Conservation (phyloP, 2,888 invertebrate species). For the Meta bourneti region DNA sequence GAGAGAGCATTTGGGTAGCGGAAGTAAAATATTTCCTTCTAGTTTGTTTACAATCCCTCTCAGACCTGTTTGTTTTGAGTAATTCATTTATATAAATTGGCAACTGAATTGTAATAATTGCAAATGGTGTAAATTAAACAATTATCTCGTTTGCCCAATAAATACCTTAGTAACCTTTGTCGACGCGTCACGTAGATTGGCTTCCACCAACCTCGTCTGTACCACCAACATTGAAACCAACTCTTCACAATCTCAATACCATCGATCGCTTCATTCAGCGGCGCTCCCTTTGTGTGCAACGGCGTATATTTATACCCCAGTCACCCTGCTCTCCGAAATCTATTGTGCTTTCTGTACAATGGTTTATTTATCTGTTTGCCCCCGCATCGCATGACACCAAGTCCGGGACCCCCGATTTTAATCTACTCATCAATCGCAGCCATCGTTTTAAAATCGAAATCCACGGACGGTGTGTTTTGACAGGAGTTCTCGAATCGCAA, state of each 20-base stretch:
- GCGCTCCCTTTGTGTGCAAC: background rate
- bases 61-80: no score
- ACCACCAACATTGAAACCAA: background rate
- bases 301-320: background rate
- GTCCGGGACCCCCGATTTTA: constrained; percentile 6
- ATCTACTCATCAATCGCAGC: constrained; percentile 47
- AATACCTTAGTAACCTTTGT: no score
- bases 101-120: no score
- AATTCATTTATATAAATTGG: no score
- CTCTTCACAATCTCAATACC: background rate
- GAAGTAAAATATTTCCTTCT: no score
- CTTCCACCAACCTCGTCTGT: background rate
- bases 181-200: no score
- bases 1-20: no score
- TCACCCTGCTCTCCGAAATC: background rate
- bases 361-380: background rate
- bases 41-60: no score
- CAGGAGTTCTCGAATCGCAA: constrained; percentile 32
- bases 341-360: background rate
- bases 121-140: no score
- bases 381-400: background rate
- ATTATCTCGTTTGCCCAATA: no score
- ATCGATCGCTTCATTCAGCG: background rate
- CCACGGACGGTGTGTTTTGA: constrained; percentile 36
- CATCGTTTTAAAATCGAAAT: constrained; percentile 44